Evolutionary conservation across 2,888 invertebrate genomes (phyloP), one percentile per base, ranked within the genome.

Genomic region (Spisula subtruncata): DNA sequence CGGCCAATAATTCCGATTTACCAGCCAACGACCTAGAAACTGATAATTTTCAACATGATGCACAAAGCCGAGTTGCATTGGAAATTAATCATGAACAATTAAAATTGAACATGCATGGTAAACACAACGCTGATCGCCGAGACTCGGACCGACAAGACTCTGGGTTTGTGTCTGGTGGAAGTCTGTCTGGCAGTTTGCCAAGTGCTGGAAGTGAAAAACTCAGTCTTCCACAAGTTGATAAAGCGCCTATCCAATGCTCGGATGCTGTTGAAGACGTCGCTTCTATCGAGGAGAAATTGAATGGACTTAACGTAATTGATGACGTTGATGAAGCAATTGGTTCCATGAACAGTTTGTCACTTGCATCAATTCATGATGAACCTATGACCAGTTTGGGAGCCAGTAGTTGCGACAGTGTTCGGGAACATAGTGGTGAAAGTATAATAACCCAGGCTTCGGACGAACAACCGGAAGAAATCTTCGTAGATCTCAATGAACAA

Each of bases 291-390:
- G 54, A 85, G 32, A 83, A 60, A 29, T 29, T 87, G 8, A n/a
- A 35, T 20, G 48, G 41, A 48, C 32, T 81, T 0, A 29, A 14
- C 8, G 56, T 80, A 20, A n/a, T 0, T 16, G 81, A 54, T 16
- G 91, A 91, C 46, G 91, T 86, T 4, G 60, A 86, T 29, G 91
- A 91, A 79, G 91, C 88, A 1, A 81, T 88, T 14, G 29, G 75
- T 71, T 81, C 82, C 1, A 86, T 81, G 75, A 16, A 25, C 35
- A 87, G 83, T 80, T 56, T 46, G 18, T 18, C 25, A 16, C 66
- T 48, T 16, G 60, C 0, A 41, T 56, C 12, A 32, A 80, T 56
- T 35, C 25, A 46, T 14, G 88, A 90, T 46, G 91, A 91, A 71
- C 89, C 88, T 4, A 79, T 81, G 75, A 18, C 35, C 35, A 87